Evolutionary conservation across 2,113 vertebrate species (phyloP).

Genomic region (Danio rerio): DNA sequence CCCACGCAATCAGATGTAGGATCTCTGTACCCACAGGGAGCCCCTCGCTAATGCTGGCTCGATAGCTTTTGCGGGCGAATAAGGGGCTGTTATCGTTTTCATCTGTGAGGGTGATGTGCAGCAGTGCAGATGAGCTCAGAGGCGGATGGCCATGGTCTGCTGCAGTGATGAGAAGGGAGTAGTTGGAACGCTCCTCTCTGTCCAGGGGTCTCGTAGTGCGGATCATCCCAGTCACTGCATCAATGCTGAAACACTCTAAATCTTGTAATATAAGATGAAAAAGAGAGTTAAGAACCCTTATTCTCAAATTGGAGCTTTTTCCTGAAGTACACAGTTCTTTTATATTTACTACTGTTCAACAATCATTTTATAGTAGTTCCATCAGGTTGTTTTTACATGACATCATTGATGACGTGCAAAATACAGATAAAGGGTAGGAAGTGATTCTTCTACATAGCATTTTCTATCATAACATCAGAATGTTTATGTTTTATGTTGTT

Average conservation of each 20-base stretch:
- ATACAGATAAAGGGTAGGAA: too few species aligned
- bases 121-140: slow-evolving; percentile 73
- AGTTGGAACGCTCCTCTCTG: slow-evolving; percentile 82
- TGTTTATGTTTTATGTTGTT: too few species aligned
- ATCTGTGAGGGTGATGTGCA: slow-evolving; percentile 84
- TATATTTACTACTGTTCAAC: too few species aligned
- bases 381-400: too few species aligned
- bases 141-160: slow-evolving; percentile 78
- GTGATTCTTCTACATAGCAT: too few species aligned
- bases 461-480: too few species aligned
- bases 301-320: too few species aligned
- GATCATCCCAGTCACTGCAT: slow-evolving; percentile 82
- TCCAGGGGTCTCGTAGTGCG: slow-evolving; percentile 80
- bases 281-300: too few species aligned
- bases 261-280: slow-evolving; percentile 69
- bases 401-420: too few species aligned
- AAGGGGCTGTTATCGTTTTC: slow-evolving; percentile 87
- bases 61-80: slow-evolving; percentile 80
- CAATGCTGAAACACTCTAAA: slow-evolving; percentile 79
- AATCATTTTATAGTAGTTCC: too few species aligned
- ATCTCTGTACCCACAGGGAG: slow-evolving; percentile 75
- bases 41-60: slow-evolving; percentile 82
- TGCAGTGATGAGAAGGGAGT: slow-evolving; percentile 83
- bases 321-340: too few species aligned
- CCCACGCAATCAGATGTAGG: slow-evolving; percentile 78